A percentile compares a stretch with the other conserved stretches of the same genome.
Conservation (phyloP, 2,113 vertebrate genomes). For the Zingel zingel region DNA sequence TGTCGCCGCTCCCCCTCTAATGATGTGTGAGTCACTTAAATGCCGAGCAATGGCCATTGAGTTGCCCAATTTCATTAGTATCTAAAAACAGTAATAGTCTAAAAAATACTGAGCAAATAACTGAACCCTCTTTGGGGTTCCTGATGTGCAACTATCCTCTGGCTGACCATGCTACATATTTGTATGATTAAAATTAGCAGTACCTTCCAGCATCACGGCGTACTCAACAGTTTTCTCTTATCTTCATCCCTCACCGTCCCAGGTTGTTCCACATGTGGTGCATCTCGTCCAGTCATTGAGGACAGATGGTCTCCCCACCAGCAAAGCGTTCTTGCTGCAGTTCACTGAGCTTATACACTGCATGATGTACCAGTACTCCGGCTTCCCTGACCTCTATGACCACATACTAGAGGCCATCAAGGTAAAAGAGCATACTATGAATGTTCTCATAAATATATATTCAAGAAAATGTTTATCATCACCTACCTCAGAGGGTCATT, state of each 20-base stretch:
- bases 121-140: conserved; percentile 45
- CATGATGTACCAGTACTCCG: conserved; percentile 99
- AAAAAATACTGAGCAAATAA: conserved; percentile 49
- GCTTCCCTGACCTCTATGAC: conserved; percentile 98
- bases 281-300: conserved; percentile 90
- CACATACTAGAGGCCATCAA: conserved; percentile 94
- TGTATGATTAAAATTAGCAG: conserved; percentile 29
- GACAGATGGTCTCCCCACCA: conserved; percentile 90
- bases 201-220: background rate
- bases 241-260: conserved; percentile 14
- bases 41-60: conserved; percentile 51
- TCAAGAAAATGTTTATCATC: background rate
- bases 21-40: conserved; percentile 64
- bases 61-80: conserved; percentile 55
- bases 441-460: background rate
- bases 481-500: background rate
- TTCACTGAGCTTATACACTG: conserved; percentile 94
- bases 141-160: conserved; percentile 20
- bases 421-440: conserved; percentile 80
- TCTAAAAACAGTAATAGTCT: conserved; percentile 56
- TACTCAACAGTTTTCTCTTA: conserved; percentile 5
- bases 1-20: conserved; percentile 39
- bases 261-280: conserved; percentile 94
- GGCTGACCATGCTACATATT: conserved; percentile 22
- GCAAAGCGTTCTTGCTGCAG: conserved; percentile 91